Evolutionary conservation across 1,140 invertebrate species (phyloP).

Genomic region (Achatina immaculata): DNA sequence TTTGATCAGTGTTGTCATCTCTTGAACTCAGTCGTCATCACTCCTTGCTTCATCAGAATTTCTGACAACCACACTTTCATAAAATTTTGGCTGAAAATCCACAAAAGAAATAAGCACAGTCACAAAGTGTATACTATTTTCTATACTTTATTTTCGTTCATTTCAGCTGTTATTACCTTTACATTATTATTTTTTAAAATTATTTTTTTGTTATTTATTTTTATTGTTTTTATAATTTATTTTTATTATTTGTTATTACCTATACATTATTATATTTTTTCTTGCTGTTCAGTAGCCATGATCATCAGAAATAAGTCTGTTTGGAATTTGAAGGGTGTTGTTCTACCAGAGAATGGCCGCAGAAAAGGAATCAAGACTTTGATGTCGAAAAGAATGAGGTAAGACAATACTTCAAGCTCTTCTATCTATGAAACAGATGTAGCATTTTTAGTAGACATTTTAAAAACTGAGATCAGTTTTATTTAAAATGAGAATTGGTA

Average conservation of each 20-base stretch:
- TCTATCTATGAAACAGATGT: too few species aligned
- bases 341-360: slow-evolving; percentile 58
- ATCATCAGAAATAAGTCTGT: slow-evolving; percentile 55
- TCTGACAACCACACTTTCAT: too few species aligned
- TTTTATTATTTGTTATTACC: background rate
- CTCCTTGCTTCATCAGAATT: too few species aligned
- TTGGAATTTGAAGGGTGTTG: slow-evolving; percentile 68
- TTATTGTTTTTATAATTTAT: background rate
- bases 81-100: too few species aligned
- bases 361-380: slow-evolving; percentile 57
- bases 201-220: background rate
- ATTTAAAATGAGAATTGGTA: background rate
- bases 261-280: background rate
- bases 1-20: too few species aligned
- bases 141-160: too few species aligned
- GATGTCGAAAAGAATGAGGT: slow-evolving; percentile 66
- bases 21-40: too few species aligned
- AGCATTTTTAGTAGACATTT: too few species aligned
- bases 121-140: too few species aligned
- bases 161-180: too few species aligned
- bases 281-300: slow-evolving; percentile 54
- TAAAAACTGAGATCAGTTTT: background rate
- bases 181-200: background rate
- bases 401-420: too few species aligned
- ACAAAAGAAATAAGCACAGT: too few species aligned